A percentile compares a stretch with the other conserved stretches of the same genome.
Conservation (phyloP, 2,113 vertebrate species). For the Corydoras sp. region DNA sequence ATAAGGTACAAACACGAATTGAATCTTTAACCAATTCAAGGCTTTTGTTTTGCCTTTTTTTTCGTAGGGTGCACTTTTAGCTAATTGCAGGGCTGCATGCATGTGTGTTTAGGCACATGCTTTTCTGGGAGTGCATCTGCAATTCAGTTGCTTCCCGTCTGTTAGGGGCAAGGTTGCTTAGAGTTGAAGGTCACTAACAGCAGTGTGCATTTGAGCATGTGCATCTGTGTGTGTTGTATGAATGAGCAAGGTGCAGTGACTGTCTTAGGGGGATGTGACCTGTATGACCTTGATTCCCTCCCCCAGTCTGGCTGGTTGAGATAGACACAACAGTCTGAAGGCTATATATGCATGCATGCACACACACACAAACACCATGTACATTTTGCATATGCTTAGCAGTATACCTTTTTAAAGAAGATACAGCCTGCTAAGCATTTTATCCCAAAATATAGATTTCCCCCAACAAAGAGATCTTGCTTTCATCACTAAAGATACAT, state of each 20-base stretch:
- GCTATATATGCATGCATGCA: not conserved
- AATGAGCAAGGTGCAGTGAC: constrained; percentile 53
- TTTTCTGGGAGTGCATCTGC: constrained; percentile 52
- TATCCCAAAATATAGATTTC: not conserved
- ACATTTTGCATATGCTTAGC: not conserved
- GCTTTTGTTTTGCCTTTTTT: too few relatives aligned
- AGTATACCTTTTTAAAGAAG: constrained; percentile 61
- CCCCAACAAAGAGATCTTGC: constrained; percentile 31
- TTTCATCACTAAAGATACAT: too few relatives aligned
- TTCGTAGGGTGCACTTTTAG: not conserved
- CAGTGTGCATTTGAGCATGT: constrained; percentile 26
- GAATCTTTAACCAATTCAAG: too few relatives aligned
- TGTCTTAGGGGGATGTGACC: constrained; percentile 51
- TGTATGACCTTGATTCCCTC: constrained; percentile 30
- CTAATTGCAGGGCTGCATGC: constrained; percentile 5
- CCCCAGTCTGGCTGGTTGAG: constrained; percentile 53
- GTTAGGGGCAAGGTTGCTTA: constrained; percentile 67
- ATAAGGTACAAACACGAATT: too few relatives aligned
- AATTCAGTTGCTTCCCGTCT: constrained; percentile 58
- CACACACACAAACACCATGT: not conserved
- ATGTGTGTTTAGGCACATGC: constrained; percentile 1
- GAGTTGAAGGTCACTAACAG: constrained; percentile 63
- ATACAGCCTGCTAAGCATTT: constrained; percentile 30
- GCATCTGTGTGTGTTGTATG: constrained; percentile 28
- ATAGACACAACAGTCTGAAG: constrained; percentile 44